Conservation (phyloP, 1,140 invertebrate species). For the Hydropsyche tenuis region DNA sequence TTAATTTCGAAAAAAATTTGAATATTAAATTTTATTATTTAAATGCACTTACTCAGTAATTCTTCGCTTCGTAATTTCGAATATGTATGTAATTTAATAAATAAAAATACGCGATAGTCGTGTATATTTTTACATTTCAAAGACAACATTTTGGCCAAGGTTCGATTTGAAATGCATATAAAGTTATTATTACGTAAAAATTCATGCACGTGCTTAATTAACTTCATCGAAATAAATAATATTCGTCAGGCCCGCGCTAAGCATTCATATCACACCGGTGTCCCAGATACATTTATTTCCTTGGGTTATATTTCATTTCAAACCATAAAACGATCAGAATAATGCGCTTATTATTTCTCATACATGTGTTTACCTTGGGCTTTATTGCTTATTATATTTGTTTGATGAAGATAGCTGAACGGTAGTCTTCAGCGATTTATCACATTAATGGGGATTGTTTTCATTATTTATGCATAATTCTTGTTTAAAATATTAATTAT, state of each 20-base stretch:
- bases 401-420: not conserved
- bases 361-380: conserved; percentile 8
- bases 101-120: too few relatives aligned
- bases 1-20: too few relatives aligned
- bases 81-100: too few relatives aligned
- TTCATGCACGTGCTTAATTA: conserved; percentile 4
- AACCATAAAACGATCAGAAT: not conserved
- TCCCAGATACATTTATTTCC: conserved; percentile 12
- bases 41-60: too few relatives aligned
- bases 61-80: too few relatives aligned
- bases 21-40: too few relatives aligned
- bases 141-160: conserved; percentile 12
- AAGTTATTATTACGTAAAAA: too few relatives aligned
- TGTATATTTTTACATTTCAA: too few relatives aligned
- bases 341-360: not conserved
- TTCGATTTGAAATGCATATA: not conserved
- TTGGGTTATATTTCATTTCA: conserved; percentile 14
- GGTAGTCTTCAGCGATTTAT: not conserved
- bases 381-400: conserved; percentile 19
- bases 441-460: not conserved
- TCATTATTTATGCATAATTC: too few relatives aligned
- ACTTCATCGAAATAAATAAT: conserved; percentile 2
- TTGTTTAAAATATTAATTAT: too few relatives aligned
- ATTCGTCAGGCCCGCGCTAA: not conserved
- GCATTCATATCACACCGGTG: conserved; percentile 1